Evolutionary conservation across 92 coral and sea anemone species (phyloP), one percentile per base, ranked within the genome.

Genomic region (Phenganax stokvisi): DNA sequence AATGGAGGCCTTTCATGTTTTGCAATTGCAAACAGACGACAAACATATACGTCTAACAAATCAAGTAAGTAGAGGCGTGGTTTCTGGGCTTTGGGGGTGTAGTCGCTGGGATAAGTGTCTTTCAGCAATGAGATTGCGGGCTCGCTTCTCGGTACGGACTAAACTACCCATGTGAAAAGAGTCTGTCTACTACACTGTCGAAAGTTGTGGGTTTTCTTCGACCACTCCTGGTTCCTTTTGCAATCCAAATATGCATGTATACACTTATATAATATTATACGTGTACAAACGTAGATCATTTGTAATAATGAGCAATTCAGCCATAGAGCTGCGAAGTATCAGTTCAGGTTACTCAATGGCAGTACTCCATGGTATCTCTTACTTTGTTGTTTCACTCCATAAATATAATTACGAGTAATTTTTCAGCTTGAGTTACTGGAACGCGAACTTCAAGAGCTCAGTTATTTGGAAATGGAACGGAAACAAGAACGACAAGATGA

Each of bases 1-100:
- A 80, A 90, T 90, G 86, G 97, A 92, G 72, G 98, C 98, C 6
- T 82, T 94, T 71, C 98, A 89, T 76, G 98, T 93, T n/a, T 85
- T 94, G 65, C 98, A 92, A 71, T 76, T 94, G 55, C 98, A 94
- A 71, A 89, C 89, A 57, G 98, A 94, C 56, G 89, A 87, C 54
- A 94, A 94, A 85, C 98, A 94, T 83, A 81, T 90, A 25, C 87
- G 97, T 53, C 90, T 94, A 61, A 85, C 91, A 17, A 71, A 85
- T 75, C 98, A 94, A 92, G 98, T 94, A 75, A 28, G 85, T 51
- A 54, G 9, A 25, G 16, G 2, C 10, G 10, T 11, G 3, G 47
- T 37, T 37, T 37, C 47, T 37, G 47, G 47, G 47, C 47, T 37
- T 37, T 5, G 47, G 47, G 47, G 47, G 5, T 37, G 47, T 5